Conservation (phyloP, 2,797 vertebrate species). For the Poeciliopsis presidionis region DNA sequence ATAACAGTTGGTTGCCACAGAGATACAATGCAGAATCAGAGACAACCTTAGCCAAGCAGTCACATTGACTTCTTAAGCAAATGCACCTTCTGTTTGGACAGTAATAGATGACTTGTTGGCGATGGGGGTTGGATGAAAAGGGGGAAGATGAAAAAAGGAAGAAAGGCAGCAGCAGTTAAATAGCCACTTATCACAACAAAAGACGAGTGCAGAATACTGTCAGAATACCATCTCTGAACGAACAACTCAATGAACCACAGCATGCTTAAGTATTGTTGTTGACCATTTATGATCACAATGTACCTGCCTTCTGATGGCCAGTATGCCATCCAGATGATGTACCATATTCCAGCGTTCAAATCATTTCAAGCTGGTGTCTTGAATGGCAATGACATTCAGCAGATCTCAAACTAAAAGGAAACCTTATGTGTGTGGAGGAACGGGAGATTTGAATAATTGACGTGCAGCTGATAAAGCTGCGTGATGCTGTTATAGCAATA, state of each 20-base stretch:
- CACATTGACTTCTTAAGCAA: constrained; percentile 1
- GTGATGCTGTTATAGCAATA: background rate
- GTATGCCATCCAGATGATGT: background rate
- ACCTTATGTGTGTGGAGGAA: background rate
- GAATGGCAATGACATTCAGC: background rate
- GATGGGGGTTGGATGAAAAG: background rate
- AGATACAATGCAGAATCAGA: background rate
- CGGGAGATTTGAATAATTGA: background rate
- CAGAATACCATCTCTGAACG: background rate
- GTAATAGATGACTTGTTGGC: background rate
- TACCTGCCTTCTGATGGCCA: background rate
- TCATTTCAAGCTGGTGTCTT: background rate
- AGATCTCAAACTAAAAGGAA: background rate
- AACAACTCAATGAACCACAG: background rate
- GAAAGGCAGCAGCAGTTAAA: background rate
- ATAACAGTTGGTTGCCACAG: background rate
- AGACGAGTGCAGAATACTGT: background rate
- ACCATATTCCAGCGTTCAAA: background rate
- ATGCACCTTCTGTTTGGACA: background rate
- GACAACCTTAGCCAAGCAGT: background rate
- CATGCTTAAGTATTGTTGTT: background rate
- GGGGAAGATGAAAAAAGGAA: background rate
- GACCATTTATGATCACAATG: background rate
- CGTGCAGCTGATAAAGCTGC: background rate
- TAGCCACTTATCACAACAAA: background rate